Base-by-base conservation (phyloP, 2,113 vertebrate genomes). In the Podocnemis expansa region DNA sequence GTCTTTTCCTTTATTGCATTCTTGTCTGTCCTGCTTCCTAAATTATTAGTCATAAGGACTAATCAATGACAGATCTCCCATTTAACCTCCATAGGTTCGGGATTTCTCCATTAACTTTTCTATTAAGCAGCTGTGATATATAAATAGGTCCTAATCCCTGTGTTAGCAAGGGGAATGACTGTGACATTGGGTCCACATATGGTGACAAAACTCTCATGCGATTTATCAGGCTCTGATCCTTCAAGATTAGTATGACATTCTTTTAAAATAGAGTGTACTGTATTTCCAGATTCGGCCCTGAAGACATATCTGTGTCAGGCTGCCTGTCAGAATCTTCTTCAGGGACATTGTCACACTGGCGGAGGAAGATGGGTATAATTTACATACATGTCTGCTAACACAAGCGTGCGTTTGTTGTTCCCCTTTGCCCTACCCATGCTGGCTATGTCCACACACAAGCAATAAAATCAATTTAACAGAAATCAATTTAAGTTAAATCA, bases 151-250 rank as follows among this genome's bases (percentile, higher is more conserved):
- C 38, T 6, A 6, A 11, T 13, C 11, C 47, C 55, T 8, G 12
- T 13, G 3, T 24, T 41, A 14, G 63, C 75, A 60, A 56, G 5
- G 43, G 3, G 16, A 12, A 67, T 14, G 1, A 1, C 63, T 56
- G 2, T 47, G 41, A 4, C 24, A 7, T 0, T 2, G 55, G 47
- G 3, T 22, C 43, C 3, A 49, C n/a, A 41, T 31, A 56, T 1
- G 58, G 14, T 3, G 29, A 24, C 19, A 2, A 51, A 52, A 29
- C 34, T 41, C 27, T 63, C 34, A 17, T 67, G n/a, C n/a, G 63
- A 21, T 67, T 67, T 19, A 67, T 38, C 17, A 21, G 34, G 63
- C 17, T n/a, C 63, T 38, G 63, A 21, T 38, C 63, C 34, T 38
- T 67, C 63, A n/a, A n/a, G n/a, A 7, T 60, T 34, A 63, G 31